These are phyloP conservation scores for Lepidostoma basale DNA, from an alignment of 1,140 invertebrate genomes.

Conservation along the genomic window DNA sequence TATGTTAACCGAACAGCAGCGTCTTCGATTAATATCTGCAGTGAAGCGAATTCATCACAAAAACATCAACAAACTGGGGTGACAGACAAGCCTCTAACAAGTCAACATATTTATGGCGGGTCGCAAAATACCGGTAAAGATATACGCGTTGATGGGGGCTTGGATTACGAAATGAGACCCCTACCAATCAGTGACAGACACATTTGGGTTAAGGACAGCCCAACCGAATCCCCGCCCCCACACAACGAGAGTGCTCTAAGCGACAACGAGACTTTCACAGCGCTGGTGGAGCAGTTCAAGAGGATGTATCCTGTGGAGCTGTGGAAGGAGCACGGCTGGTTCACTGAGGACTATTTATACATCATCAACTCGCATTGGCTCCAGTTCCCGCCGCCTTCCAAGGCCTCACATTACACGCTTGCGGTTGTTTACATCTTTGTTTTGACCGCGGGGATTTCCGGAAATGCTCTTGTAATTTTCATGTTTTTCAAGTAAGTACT, in stretches of 20 bases:
- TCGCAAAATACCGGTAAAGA: background rate
- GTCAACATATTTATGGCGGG: background rate
- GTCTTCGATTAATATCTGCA: background rate
- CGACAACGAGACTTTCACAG: slow-evolving; percentile 12
- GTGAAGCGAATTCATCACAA: background rate
- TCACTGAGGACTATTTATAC: slow-evolving; percentile 63
- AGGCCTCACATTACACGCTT: slow-evolving; percentile 61
- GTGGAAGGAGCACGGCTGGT: slow-evolving; percentile 61
- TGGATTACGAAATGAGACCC: background rate
- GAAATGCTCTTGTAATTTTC: slow-evolving; percentile 69
- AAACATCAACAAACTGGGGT: background rate
- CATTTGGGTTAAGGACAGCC: slow-evolving; percentile 5
- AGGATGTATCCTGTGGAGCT: slow-evolving; percentile 56
- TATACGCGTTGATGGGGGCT: background rate
- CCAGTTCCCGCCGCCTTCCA: slow-evolving; percentile 63
- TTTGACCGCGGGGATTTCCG: slow-evolving; percentile 64
- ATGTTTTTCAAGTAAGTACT: slow-evolving; percentile 68
- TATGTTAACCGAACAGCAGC: background rate
- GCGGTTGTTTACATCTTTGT: slow-evolving; percentile 66
- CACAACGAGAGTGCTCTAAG: background rate
- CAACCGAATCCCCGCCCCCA: background rate
- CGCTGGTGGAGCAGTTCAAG: slow-evolving; percentile 12
- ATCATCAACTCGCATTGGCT: slow-evolving; percentile 72
- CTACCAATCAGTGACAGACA: background rate
- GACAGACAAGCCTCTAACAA: background rate